Evolutionary conservation across 2,888 invertebrate genomes (phyloP).

Genomic region (Branchellion lobata): DNA sequence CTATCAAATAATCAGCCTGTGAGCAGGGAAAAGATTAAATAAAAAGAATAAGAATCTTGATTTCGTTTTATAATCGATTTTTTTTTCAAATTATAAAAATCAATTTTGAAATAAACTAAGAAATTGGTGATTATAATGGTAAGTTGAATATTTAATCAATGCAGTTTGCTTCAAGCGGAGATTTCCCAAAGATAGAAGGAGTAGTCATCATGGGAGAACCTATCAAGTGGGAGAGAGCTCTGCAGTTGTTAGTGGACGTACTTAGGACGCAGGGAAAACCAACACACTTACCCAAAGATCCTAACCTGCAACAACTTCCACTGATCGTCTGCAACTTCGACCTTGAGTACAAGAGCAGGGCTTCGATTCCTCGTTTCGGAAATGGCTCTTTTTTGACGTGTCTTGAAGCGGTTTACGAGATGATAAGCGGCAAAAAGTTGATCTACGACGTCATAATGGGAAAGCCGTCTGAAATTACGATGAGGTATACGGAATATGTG

Average conservation of each 20-base stretch:
- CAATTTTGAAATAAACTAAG: background rate
- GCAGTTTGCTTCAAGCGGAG: background rate
- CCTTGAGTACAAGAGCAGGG: slow-evolving; percentile 62
- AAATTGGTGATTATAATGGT: background rate
- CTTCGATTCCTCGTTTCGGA: slow-evolving; percentile 62
- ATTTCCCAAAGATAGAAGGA: slow-evolving; percentile 52
- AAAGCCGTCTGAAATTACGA: slow-evolving; percentile 62
- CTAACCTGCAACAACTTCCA: slow-evolving; percentile 57
- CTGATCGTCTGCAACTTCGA: slow-evolving; percentile 63
- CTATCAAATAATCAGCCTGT: too few species aligned
- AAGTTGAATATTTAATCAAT: background rate
- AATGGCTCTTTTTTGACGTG: slow-evolving; percentile 62
- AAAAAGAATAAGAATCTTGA: too few species aligned
- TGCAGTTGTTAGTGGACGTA: slow-evolving; percentile 61
- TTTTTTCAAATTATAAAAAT: background rate
- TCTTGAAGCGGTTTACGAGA: slow-evolving; percentile 61
- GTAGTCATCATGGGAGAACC: slow-evolving; percentile 62
- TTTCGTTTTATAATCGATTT: too few species aligned
- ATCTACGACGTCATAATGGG: slow-evolving; percentile 59
- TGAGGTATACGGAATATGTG: slow-evolving; percentile 61
- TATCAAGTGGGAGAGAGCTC: slow-evolving; percentile 60
- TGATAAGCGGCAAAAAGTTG: slow-evolving; percentile 59
- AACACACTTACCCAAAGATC: slow-evolving; percentile 53
- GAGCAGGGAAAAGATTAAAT: too few species aligned
- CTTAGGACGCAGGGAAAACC: slow-evolving; percentile 61